Base-by-base conservation (phyloP, 2,797 vertebrate species). In the Bovichtus diacanthus region DNA sequence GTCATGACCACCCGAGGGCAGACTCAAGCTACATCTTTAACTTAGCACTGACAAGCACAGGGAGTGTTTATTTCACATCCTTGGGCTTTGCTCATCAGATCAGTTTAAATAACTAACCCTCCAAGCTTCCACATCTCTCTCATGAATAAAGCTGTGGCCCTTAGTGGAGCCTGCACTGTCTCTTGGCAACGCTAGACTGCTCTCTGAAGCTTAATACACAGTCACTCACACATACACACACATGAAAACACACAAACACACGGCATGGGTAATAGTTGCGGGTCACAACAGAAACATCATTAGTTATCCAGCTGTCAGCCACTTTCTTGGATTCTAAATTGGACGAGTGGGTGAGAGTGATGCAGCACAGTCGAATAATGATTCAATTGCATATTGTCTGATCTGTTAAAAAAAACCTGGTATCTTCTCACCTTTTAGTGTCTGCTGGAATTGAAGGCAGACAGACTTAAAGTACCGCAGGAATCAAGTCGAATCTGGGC, bases 81-180 rank as follows among this genome's bases (percentile, higher is more conserved):
- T 93, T 78, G 90, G 94, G 92, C 90, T 95, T 95, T 92, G 88
- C 92, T 92, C 87, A 87, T 90, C 87, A 89, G 79, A 83, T 88
- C 84, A 79, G 78, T 87, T 90, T 89, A 88, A 88, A 86, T 87
- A 86, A 89, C 82, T 83, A 88, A 85, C 80, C 85, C 68, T 85
- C 74, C 70, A 36, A 76, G 75, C 80, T 76, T 68, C 78, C 73
- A 71, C 58, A 31, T 74, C 71, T 66, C 74, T 90, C 86, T 91
- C 89, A 88, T 90, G 87, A 92, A 92, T 91, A 92, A 90, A 90
- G 84, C 85, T 78, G 50, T 78, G 84, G 86, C 83, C 84, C 87
- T 88, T 88, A 77, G 85, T 82, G 90, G 91, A 88, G 94, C 94
- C 88, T 94, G 93, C 94, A 96, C 95, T 92, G 92, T 88, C 94